These are phyloP conservation scores for Mustela erminea DNA, from an alignment of 2,797 vertebrate species.

Conservation along the genomic window DNA sequence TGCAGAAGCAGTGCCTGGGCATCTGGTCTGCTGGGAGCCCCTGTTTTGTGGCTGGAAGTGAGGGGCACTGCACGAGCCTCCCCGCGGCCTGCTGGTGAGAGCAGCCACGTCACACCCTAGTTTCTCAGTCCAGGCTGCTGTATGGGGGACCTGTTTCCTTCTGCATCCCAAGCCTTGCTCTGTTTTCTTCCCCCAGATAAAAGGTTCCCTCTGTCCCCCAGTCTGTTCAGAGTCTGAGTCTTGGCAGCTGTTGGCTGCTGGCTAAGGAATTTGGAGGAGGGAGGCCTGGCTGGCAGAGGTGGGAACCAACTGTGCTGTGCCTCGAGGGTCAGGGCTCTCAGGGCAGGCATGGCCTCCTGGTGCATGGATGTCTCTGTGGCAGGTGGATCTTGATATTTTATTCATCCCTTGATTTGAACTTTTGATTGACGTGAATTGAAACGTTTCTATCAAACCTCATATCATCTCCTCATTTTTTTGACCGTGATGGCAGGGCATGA, in stretches of 20 bases:
- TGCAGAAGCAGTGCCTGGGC: too few species aligned
- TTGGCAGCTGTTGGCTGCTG: neutral
- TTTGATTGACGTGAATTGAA: neutral
- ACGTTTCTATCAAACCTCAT: neutral
- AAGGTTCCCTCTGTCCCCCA: neutral
- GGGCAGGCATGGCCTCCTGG: neutral
- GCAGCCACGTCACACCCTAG: accelerated
- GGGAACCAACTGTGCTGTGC: accelerated
- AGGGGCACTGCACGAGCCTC: neutral
- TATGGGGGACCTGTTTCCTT: accelerated
- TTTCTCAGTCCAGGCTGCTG: neutral
- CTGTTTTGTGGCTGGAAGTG: too few species aligned
- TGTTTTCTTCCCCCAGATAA: too few species aligned
- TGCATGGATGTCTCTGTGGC: neutral
- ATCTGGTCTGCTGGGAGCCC: neutral
- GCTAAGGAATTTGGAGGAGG: neutral
- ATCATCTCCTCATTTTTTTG: neutral
- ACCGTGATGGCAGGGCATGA: neutral
- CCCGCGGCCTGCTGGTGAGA: accelerated
- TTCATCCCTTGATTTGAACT: neutral
- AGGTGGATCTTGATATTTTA: neutral
- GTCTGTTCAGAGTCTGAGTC: neutral
- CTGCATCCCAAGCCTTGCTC: neutral
- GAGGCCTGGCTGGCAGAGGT: neutral
- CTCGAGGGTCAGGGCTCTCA: neutral